Evolutionary conservation across 2,113 vertebrate species (phyloP).

Genomic region (Labeo rohita): DNA sequence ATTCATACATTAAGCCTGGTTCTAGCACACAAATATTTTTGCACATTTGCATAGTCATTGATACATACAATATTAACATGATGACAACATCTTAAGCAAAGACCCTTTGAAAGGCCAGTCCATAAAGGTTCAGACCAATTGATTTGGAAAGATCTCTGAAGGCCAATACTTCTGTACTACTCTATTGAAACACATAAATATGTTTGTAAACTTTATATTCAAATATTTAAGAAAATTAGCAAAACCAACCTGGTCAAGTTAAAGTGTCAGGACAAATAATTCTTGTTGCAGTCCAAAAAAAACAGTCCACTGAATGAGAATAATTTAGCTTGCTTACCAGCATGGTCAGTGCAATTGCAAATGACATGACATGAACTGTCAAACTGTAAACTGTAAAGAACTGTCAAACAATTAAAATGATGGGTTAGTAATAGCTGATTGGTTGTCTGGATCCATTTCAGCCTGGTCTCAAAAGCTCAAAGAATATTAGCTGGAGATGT

Average conservation of each 20-base stretch:
- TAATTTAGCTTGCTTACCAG: conserved; percentile 58
- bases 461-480: conserved; percentile 53
- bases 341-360: conserved; percentile 69
- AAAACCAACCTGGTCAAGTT: background rate
- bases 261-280: background rate
- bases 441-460: conserved; percentile 69
- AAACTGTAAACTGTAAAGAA: too few species aligned
- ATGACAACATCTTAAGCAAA: background rate
- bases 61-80: background rate
- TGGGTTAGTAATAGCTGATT: conserved; percentile 71
- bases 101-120: background rate
- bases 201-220: background rate
- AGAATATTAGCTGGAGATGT: conserved; percentile 34
- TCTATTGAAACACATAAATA: background rate
- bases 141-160: background rate
- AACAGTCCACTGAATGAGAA: conserved; percentile 59
- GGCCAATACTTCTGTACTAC: too few species aligned
- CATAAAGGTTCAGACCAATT: background rate
- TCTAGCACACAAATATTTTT: background rate
- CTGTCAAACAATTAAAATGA: conserved; percentile 78
- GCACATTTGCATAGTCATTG: background rate
- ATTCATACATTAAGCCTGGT: background rate
- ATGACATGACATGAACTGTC: conserved; percentile 77
- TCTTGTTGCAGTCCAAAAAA: conserved; percentile 27
- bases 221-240: background rate